Evolutionary conservation across 2,797 vertebrate species (phyloP).

Genomic region (Columba guinea): DNA sequence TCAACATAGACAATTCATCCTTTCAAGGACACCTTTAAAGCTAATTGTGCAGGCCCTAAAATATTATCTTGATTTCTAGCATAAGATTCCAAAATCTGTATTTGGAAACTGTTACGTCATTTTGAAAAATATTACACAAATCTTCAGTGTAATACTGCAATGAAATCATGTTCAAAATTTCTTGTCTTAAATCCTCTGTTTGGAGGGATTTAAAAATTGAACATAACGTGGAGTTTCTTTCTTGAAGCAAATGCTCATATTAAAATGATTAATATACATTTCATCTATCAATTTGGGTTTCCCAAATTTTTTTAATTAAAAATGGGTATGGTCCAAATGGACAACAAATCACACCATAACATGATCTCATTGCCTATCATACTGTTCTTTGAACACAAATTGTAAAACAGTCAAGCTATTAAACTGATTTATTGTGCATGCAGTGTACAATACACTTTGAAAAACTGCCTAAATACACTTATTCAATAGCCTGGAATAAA

Average conservation of each 20-base stretch:
- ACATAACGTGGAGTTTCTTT: slow-evolving; percentile 45
- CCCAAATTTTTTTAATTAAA: slow-evolving; percentile 11
- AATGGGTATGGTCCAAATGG: slow-evolving; percentile 27
- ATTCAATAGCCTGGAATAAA: slow-evolving; percentile 72
- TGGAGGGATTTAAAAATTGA: slow-evolving; percentile 40
- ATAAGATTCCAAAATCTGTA: slow-evolving; percentile 63
- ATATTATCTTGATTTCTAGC: slow-evolving; percentile 64
- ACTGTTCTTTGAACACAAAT: slow-evolving; percentile 51
- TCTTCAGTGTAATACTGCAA: slow-evolving; percentile 66
- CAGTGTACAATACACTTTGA: slow-evolving; percentile 64
- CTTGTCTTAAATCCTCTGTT: slow-evolving; percentile 55
- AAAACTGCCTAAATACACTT: slow-evolving; percentile 69
- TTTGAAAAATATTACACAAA: slow-evolving; percentile 57
- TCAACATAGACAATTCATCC: slow-evolving; percentile 61
- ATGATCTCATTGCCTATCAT: slow-evolving; percentile 69
- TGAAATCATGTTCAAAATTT: slow-evolving; percentile 67
- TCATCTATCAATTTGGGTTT: neutral
- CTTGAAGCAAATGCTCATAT: slow-evolving; percentile 46
- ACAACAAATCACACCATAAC: slow-evolving; percentile 49
- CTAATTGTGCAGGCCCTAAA: slow-evolving; percentile 58
- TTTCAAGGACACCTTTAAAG: slow-evolving; percentile 67
- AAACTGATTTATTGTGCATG: slow-evolving; percentile 74
- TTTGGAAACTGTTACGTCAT: slow-evolving; percentile 54
- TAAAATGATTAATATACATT: slow-evolving; percentile 4
- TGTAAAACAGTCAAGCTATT: slow-evolving; percentile 69